Percentiles rank a stretch among this genome's conserved stretches.
phyloP scores from a whole-genome alignment of 2,888 invertebrate species.

The Drosophila neutralis region DNA sequence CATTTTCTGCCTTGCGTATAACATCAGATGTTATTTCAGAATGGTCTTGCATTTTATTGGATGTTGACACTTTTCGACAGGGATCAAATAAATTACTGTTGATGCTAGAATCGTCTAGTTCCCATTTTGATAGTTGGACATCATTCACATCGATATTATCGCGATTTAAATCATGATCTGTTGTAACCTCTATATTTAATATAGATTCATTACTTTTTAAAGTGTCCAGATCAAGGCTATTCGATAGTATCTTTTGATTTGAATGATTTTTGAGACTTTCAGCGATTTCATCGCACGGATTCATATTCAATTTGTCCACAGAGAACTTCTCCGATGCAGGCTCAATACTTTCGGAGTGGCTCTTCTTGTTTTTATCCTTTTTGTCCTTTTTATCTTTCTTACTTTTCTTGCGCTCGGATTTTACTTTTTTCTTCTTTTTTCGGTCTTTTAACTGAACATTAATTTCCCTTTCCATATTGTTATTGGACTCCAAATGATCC shows the following conservation, averaged over 20 bases:
- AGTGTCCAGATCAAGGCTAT: slow-evolving; percentile 36
- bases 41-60: slow-evolving; percentile 83
- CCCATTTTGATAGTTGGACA: slow-evolving; percentile 95
- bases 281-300: slow-evolving; percentile 23
- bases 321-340: slow-evolving; percentile 32
- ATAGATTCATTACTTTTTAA: slow-evolving; percentile 68
- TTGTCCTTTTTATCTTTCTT: slow-evolving; percentile 76
- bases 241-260: slow-evolving; percentile 15
- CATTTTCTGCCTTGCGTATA: slow-evolving; percentile 95
- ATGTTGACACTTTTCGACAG: slow-evolving; percentile 83
- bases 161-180: slow-evolving; percentile 25
- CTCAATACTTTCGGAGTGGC: slow-evolving; percentile 33
- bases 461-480: slow-evolving; percentile 56
- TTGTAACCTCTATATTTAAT: slow-evolving; percentile 71
- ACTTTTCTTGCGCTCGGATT: slow-evolving; percentile 74
- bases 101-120: slow-evolving; percentile 93
- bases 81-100: slow-evolving; percentile 85
- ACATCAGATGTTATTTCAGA: slow-evolving; percentile 94
- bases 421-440: slow-evolving; percentile 67
- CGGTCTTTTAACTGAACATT: slow-evolving; percentile 53
- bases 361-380: slow-evolving; percentile 50
- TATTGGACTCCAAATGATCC: slow-evolving; percentile 25
- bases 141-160: slow-evolving; percentile 80
- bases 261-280: slow-evolving; percentile 31
- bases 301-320: slow-evolving; percentile 14